Conservation (phyloP, 2,113 vertebrate genomes). For the Psilopsiagon aurifrons region DNA sequence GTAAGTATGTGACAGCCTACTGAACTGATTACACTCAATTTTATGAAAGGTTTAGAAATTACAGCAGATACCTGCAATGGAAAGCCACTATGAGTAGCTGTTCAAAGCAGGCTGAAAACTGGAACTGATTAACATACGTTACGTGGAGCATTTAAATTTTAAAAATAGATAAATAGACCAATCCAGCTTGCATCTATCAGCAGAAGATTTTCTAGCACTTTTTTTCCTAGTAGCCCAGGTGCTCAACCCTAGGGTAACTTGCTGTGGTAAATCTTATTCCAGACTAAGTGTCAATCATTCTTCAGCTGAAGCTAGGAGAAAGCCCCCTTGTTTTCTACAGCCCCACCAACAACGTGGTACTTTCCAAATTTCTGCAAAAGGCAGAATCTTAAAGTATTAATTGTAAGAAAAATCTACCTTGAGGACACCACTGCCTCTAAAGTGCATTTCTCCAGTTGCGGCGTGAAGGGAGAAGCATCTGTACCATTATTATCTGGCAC, state of each 20-base stretch:
- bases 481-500: not conserved
- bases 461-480: not conserved
- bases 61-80: not conserved
- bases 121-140: not conserved
- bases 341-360: not conserved
- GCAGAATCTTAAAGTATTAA: not conserved
- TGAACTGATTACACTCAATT: not conserved
- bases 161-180: not conserved
- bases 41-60: not conserved
- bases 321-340: not conserved
- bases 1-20: not conserved
- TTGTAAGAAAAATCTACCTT: not conserved
- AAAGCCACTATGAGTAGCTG: not conserved
- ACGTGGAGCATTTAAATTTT: not conserved
- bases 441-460: not conserved
- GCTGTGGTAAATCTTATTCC: not conserved
- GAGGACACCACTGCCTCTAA: not conserved
- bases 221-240: not conserved
- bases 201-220: not conserved
- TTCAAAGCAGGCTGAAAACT: not conserved
- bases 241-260: not conserved
- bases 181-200: not conserved
- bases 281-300: not conserved
- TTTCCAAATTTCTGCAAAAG: constrained; percentile 7
- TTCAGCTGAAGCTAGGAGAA: not conserved